Evolutionary conservation across 2,888 invertebrate genomes (phyloP), one percentile per base, ranked within the genome.

Genomic region (Ditylenchus weischeri): DNA sequence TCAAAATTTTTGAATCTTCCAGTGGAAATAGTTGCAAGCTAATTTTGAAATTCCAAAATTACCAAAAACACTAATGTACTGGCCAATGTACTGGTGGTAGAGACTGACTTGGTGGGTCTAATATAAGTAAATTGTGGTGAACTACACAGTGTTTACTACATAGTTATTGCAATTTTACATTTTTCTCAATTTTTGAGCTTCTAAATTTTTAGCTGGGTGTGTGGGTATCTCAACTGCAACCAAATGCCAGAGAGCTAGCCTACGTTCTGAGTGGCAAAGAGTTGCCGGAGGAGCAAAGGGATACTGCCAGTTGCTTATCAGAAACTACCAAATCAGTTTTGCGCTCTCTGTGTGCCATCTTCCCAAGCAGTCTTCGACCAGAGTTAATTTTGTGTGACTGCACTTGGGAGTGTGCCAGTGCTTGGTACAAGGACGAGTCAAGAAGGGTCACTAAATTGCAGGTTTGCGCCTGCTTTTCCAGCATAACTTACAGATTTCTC

Each of bases 51-150:
- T 43, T 15, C 38, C 15, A 43, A 36, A 5, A 19, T 58, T 6
- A 58, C 5, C 3, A 29, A n/a, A 61, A 21, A n/a, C n/a, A n/a
- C n/a, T n/a, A n/a, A n/a, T n/a, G n/a, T n/a, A n/a, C n/a, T n/a
- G n/a, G n/a, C n/a, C n/a, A n/a, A 74, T 29, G 69, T 76, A 15
- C 71, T 77, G 18, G 69, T 78, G n/a, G 59, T 72, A 10, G 79
- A 79, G 57, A 65, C 64, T 8, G 71, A 74, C 19, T 29, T 79
- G 64, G 71, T 74, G n/a, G 51, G 62, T 19, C 59, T 11, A 38
- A 38, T 38, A 8, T n/a, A n/a, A n/a, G n/a, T n/a, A n/a, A n/a
- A n/a, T n/a, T n/a, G n/a, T n/a, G n/a, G n/a, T n/a, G n/a, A n/a
- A n/a, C n/a, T n/a, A n/a, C n/a, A n/a, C n/a, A n/a, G n/a, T n/a